A percentile compares a stretch with the other conserved stretches of the same genome.
Evolutionary conservation across 2,113 vertebrate genomes (phyloP).

Genomic region (Trogon surrucura): DNA sequence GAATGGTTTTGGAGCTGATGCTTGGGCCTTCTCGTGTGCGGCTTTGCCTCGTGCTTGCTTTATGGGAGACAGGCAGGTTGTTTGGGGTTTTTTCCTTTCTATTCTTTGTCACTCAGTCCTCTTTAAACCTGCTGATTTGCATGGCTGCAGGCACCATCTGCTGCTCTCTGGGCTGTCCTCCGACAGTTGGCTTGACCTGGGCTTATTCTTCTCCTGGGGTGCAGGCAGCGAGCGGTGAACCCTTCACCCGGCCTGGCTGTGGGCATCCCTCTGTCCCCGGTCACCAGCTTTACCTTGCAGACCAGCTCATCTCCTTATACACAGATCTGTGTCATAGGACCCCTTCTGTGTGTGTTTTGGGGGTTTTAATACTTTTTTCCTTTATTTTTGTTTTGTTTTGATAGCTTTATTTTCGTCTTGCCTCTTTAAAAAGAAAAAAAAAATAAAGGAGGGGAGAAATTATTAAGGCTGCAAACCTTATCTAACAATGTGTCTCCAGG

Average conservation of each 20-base stretch:
- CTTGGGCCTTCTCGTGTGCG: rapidly evolving
- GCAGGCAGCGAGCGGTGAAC: not conserved
- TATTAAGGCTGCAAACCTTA: not conserved
- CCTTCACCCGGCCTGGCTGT: not conserved
- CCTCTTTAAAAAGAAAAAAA: not conserved
- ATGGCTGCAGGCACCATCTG: conserved; percentile 51
- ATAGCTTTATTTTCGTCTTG: not conserved
- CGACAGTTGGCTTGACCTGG: conserved; percentile 26
- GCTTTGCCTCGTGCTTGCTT: not conserved
- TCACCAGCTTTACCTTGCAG: not conserved
- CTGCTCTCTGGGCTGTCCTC: conserved; percentile 21
- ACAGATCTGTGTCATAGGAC: not conserved
- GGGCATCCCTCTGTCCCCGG: not conserved
- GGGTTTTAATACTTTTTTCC: not conserved
- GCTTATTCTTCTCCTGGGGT: not conserved
- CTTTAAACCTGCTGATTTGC: conserved; percentile 36
- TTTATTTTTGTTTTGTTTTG: not conserved
- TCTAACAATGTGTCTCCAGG: not conserved
- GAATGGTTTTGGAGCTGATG: not conserved
- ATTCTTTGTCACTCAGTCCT: not conserved
- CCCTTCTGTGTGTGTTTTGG: not conserved
- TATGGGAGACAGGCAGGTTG: not conserved
- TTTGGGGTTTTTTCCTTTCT: not conserved
- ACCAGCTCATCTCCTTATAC: not conserved
- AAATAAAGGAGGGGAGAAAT: not conserved